Conservation (phyloP, 92 coral and sea anemone species). For the Meandrina meandrites region DNA sequence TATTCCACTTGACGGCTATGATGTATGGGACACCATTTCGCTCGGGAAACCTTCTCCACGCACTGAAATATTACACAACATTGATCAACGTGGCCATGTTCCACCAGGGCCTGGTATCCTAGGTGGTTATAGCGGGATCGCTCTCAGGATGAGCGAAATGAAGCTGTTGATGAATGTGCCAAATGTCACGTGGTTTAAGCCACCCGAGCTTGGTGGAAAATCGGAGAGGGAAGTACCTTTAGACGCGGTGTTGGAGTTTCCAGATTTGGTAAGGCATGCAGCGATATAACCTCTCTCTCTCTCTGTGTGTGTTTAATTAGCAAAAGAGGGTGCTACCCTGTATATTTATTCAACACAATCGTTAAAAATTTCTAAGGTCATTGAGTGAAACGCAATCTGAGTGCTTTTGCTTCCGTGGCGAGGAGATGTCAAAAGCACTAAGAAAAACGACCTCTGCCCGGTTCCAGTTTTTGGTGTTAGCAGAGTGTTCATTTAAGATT, state of each 20-base stretch:
- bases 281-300: no score
- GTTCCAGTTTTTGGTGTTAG: no score
- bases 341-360: no score
- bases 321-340: neutral
- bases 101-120: constrained; percentile 44
- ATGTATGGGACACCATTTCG: constrained; percentile 82
- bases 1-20: constrained; percentile 64
- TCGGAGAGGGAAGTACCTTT: neutral
- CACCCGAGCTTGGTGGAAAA: constrained; percentile 43
- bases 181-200: constrained; percentile 59
- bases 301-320: neutral
- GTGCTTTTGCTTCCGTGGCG: no score
- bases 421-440: no score
- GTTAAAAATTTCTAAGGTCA: no score
- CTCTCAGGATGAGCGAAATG: constrained; percentile 59
- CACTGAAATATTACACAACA: constrained; percentile 35
- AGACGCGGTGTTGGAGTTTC: neutral
- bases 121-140: constrained; percentile 40
- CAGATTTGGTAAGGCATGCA: constrained; percentile 5
- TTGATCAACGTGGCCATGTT: constrained; percentile 68
- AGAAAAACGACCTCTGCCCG: no score
- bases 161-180: constrained; percentile 55
- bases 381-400: no score
- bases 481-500: no score
- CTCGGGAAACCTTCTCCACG: constrained; percentile 45